Evolutionary conservation across 1,140 invertebrate genomes (phyloP).

Genomic region (Centruroides sculpturatus): DNA sequence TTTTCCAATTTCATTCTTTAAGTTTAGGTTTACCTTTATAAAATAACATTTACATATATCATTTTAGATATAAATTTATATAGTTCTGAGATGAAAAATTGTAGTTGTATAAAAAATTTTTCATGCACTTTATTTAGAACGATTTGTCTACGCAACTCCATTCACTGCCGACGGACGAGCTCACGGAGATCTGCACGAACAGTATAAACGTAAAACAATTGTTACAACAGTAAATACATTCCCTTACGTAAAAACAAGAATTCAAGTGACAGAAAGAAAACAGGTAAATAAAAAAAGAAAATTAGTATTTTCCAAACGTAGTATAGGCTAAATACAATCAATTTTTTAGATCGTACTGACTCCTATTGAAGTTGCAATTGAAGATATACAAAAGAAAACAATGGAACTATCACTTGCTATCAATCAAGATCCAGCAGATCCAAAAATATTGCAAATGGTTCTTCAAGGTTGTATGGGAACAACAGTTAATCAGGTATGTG

Average conservation of each 20-base stretch:
- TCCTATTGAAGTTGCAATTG: conserved; percentile 93
- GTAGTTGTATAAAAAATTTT: too few species aligned
- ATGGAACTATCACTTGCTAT: conserved; percentile 66
- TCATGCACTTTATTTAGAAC: conserved; percentile 42
- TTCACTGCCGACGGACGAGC: conserved; percentile 87
- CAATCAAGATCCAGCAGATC: conserved; percentile 72
- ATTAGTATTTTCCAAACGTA: too few species aligned
- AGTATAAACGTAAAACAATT: conserved; percentile 93
- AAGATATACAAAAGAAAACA: conserved; percentile 94
- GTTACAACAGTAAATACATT: conserved; percentile 86
- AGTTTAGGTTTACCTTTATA: too few species aligned
- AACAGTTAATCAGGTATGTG: conserved; percentile 72
- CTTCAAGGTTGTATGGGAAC: conserved; percentile 79
- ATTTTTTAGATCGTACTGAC: conserved; percentile 53
- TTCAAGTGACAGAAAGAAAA: conserved; percentile 67
- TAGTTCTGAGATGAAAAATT: too few species aligned
- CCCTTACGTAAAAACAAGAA: conserved; percentile 91
- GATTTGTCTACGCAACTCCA: conserved; percentile 92
- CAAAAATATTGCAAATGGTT: conserved; percentile 97
- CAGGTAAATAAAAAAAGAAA: conserved; percentile 33
- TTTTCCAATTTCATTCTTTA: too few species aligned
- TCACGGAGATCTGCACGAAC: conserved; percentile 86
- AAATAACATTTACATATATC: too few species aligned
- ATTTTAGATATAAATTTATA: too few species aligned
- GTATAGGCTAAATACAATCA: too few species aligned